phyloP scores from a whole-genome alignment of 2,113 vertebrate genomes.

The Hyla sarda region DNA sequence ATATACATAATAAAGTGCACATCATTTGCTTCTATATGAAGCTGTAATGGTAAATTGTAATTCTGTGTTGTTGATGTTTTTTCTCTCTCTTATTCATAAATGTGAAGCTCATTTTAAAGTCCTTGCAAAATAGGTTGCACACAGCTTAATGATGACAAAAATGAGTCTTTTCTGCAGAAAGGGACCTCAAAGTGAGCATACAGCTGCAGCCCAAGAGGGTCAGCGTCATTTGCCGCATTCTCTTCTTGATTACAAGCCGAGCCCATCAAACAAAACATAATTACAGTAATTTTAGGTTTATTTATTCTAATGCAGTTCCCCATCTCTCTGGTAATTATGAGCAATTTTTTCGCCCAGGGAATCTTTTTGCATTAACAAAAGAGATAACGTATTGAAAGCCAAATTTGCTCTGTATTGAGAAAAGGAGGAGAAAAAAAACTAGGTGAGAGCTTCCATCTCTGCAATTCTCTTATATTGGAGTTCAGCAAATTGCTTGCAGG shows the following conservation, averaged over 20 bases:
- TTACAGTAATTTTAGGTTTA: constrained; percentile 99
- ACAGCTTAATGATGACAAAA: constrained; percentile 88
- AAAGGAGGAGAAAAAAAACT: constrained; percentile 79
- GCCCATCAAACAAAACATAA: constrained; percentile 99
- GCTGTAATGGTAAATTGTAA: constrained; percentile 76
- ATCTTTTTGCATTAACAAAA: constrained; percentile 99
- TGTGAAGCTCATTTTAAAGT: constrained; percentile 82
- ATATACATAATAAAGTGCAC: background rate
- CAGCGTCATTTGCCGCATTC: constrained; percentile 99
- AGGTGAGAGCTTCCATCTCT: constrained; percentile 94
- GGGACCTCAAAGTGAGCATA: constrained; percentile 85
- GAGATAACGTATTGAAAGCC: constrained; percentile 98
- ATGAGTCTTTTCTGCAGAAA: constrained; percentile 83
- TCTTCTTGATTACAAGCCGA: constrained; percentile 99
- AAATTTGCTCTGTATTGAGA: constrained; percentile 93
- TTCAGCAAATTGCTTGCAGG: constrained; percentile 99
- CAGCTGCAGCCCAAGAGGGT: constrained; percentile 99
- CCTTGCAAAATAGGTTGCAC: constrained; percentile 86
- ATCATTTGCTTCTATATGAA: constrained; percentile 69
- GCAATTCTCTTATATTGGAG: constrained; percentile 91
- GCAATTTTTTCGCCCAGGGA: constrained; percentile 98
- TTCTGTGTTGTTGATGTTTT: constrained; percentile 71
- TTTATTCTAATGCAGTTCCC: constrained; percentile 99
- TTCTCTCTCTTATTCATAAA: constrained; percentile 68
- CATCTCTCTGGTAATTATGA: constrained; percentile 99